These are phyloP conservation scores for Phasianus colchicus DNA, from an alignment of 2,113 vertebrate species.

Conservation along the genomic window DNA sequence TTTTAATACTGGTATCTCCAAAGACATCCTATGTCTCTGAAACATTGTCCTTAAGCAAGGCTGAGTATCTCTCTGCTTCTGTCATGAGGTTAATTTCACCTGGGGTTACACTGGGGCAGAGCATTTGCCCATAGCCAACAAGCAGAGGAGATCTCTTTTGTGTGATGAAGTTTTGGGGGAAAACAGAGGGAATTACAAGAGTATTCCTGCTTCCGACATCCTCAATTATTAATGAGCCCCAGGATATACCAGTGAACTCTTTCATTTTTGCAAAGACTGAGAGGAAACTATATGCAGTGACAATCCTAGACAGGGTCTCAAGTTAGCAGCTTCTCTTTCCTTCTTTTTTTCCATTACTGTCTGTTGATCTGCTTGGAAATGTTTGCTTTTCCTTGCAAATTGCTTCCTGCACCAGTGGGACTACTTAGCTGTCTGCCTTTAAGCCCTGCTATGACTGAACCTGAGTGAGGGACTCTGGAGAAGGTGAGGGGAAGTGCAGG, in stretches of 20 bases:
- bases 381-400: neutral
- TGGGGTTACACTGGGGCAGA: neutral
- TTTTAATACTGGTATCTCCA: neutral
- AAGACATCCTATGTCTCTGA: neutral
- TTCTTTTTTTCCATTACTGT: neutral
- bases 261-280: neutral
- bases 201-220: neutral
- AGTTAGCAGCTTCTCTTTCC: neutral
- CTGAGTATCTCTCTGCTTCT: neutral
- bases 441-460: neutral
- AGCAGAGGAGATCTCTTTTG: neutral
- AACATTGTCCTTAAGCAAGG: neutral
- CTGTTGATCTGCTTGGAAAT: neutral
- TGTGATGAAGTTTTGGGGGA: neutral
- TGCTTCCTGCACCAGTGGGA: neutral
- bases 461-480: neutral
- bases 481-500: neutral
- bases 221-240: neutral
- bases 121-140: neutral
- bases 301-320: neutral
- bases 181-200: neutral
- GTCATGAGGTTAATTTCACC: neutral
- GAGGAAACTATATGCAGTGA: neutral
- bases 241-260: neutral
- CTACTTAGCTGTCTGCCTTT: neutral